phyloP scores from a whole-genome alignment of 2,113 vertebrate genomes.

The Scomber scombrus region DNA sequence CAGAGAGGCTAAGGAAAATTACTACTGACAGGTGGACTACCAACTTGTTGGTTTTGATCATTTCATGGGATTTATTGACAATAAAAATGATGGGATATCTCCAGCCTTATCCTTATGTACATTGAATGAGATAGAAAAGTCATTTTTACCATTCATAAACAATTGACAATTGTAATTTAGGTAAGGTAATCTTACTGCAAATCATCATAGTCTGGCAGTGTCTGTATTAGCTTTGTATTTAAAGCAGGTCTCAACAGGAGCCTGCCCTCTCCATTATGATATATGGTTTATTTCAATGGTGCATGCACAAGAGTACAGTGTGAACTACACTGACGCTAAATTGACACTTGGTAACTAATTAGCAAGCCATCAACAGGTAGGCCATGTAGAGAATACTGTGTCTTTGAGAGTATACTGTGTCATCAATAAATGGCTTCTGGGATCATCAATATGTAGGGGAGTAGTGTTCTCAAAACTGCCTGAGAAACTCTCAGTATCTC shows the following conservation, averaged over 20 bases:
- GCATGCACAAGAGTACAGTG: background rate
- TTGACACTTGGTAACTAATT: constrained; percentile 4
- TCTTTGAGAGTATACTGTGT: background rate
- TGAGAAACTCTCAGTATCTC: constrained; percentile 5
- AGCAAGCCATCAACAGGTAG: constrained; percentile 5
- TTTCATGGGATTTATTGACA: background rate
- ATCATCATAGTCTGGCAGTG: background rate
- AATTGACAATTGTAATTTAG: no score
- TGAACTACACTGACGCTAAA: background rate
- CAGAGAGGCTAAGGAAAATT: constrained; percentile 3
- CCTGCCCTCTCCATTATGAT: background rate
- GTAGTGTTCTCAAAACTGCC: constrained; percentile 1
- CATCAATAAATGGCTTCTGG: constrained; percentile 15
- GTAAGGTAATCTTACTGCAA: background rate
- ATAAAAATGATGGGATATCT: no score
- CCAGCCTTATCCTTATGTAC: background rate
- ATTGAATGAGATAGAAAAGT: background rate
- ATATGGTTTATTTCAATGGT: background rate
- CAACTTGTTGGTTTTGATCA: background rate
- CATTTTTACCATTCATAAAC: background rate
- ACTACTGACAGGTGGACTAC: no score
- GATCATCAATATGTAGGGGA: background rate
- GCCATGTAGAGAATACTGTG: background rate
- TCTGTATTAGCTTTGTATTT: constrained; percentile 9
- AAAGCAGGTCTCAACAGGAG: background rate